Evolutionary conservation across 1,140 invertebrate genomes (phyloP), one percentile per base, ranked within the genome.

Genomic region (Cyrtorhinus lividipennis): DNA sequence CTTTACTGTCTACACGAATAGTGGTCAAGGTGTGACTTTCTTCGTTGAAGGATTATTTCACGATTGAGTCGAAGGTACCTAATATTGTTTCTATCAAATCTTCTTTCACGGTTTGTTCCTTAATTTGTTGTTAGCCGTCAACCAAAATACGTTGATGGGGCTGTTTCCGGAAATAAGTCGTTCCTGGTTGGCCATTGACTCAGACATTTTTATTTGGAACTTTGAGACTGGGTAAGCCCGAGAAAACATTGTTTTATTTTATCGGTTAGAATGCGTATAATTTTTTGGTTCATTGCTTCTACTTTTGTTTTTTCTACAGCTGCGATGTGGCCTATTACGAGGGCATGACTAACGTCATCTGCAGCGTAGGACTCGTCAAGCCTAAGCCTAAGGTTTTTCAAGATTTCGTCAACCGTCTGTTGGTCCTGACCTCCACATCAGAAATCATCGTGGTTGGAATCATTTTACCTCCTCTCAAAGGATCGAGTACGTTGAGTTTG

Each of bases 121-220:
- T 38, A 38, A 38, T 15, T 15, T 38, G 15, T 38, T 8, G 5
- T 38, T 70, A 92, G 88, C 90, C 79, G 86, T 93, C 78, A 91
- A 95, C 75, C 92, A 87, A 68, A 90, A 95, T 71, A 95, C 90
- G 72, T 84, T 90, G 75, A 96, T 97, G 89, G 95, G 95, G 3
- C 74, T 98, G 3, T 96, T 98, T 77, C 87, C 93, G 62, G 92
- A 95, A 73, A 95, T 99, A 67, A 87, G 85, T 24, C 80, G 95
- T 71, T 95, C 95, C 0, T 99, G 95, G 94, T 74, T 99, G 20
- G 92, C 93, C 24, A 92, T 99, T 70, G 96, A 99, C 71, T 96
- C 90, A 71, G 92, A 97, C 77, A 90, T 99, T 67, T 99, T 96
- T 78, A 81, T 98, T 1, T 97, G 93, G 93, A 87, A 88, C 46